These are phyloP conservation scores for Panopea generosa DNA, from an alignment of 2,888 invertebrate species.

Conservation along the genomic window DNA sequence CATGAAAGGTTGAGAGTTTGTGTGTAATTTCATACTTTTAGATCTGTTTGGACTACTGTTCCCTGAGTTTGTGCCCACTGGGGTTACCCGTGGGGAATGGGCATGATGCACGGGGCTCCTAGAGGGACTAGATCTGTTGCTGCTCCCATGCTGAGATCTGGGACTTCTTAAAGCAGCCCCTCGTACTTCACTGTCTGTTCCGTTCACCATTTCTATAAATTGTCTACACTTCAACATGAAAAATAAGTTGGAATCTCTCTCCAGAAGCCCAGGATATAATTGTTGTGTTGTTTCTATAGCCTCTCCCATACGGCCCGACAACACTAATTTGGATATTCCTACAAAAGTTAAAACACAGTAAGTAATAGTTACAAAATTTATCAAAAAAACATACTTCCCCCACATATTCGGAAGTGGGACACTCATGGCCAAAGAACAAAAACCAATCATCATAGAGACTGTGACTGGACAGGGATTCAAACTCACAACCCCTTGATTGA, in stretches of 20 bases:
- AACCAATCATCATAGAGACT: no score
- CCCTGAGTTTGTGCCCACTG: constrained; percentile 64
- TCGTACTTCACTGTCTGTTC: constrained; percentile 87
- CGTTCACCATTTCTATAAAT: constrained; percentile 97
- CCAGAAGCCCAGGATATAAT: constrained; percentile 96
- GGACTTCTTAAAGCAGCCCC: constrained; percentile 86
- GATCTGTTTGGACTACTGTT: constrained; percentile 78
- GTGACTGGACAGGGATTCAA: no score
- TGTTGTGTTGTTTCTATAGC: constrained; percentile 96
- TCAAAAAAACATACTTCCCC: no score
- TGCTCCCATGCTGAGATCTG: constrained; percentile 81
- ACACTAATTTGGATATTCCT: constrained; percentile 97
- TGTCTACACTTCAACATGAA: constrained; percentile 99
- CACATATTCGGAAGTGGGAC: no score
- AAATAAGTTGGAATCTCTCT: constrained; percentile 94
- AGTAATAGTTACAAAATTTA: background rate
- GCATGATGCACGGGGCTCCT: constrained; percentile 83
- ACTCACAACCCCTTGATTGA: no score
- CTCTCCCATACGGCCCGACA: constrained; percentile 97
- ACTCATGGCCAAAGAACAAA: no score
- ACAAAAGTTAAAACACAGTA: constrained; percentile 68
- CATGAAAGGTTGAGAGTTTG: constrained; percentile 35
- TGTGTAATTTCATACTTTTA: constrained; percentile 69
- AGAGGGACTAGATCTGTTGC: constrained; percentile 81
- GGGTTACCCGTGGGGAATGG: constrained; percentile 64